Base-by-base conservation (phyloP, 2,888 invertebrate species). In the Cephus spinipes region DNA sequence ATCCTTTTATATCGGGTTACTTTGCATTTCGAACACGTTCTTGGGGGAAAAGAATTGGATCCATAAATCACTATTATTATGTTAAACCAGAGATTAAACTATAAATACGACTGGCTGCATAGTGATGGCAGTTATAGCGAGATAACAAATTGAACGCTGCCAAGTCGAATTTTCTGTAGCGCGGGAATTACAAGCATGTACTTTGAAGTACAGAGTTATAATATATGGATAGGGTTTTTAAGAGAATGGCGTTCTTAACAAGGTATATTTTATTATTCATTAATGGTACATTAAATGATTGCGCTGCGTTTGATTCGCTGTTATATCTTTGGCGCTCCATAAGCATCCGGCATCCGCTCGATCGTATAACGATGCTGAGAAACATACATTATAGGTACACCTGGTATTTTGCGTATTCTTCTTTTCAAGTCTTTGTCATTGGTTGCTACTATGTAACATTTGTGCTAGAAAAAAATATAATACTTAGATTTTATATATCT, bases 371-470 rank as follows among this genome's bases (percentile, higher is more conserved):
- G 95, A 91, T 98, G 97, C 85, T 98, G 96, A 0, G 97, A 94
- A 73, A 99, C 96, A 93, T 96, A 99, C 99, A 99, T 98, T 81
- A 99, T 98, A 0, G 99, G 99, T 4, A 99, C 99, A 74, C 99
- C 99, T 0, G 99, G 98, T 85, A 99, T 97, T 93, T 99, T 99
- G 78, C 99, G 93, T 83, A 99, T 97, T 88, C 99, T 94, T 87
- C 97, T 94, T 91, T 98, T 98, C 81, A 99, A 93, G 91, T 99
- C 99, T 92, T 97, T 98, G 92, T 99, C 99, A 93, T 99, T 99
- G 23, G 99, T 99, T 1, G 98, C 99, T 55, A 99, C 99, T 88
- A 99, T 99, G 91, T 99, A 99, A 93, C 99, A 99, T 91, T 99
- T 99, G 92, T 99, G 99, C 94, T 99, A 91, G 79, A 91, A 89